Evolutionary conservation across 2,113 vertebrate genomes (phyloP), one percentile per base, ranked within the genome.

Genomic region (Rissa tridactyla): DNA sequence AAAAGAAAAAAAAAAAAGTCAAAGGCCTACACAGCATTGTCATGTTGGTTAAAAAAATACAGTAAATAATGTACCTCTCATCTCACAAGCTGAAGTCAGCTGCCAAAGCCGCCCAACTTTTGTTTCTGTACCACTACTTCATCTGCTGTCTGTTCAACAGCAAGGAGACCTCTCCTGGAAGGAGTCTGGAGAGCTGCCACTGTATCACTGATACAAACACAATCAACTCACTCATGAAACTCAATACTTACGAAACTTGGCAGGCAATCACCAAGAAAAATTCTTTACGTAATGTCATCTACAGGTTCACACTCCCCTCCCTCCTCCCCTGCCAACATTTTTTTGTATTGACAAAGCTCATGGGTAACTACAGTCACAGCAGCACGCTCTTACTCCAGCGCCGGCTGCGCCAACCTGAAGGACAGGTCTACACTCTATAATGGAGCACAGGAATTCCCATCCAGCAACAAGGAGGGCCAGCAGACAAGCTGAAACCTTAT

Each of bases 151-250:
- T 58, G 27, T 32, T 85, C 66, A 70, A 60, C 65, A 69, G 58
- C n/a, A 72, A 80, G 68, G 6, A 90, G 51, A 70, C 42, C 40
- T 38, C 93, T 95, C 88, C 72, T 94, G 80, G 92, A 95, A 94
- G 80, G 80, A 88, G 32, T 34, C 51, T 86, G 71, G 82, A 96
- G 38, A 96, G 46, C 54, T 93, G 88, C 82, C 93, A 90, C 32
- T 1, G 0, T 49, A 58, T 34, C 84, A 69, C 75, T 44, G 38
- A 77, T 27, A 87, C 61, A 72, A 91, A 79, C 15, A 62, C 62
- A 87, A 89, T 58, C 55, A 70, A 60, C 34, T 80, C 62, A 17
- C 70, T 75, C 55, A 30, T 1, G 38, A 88, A 97, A 90, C 55
- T 92, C 54, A 82, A 36, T 58, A 58, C 69, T 86, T 83, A 57